Evolutionary conservation across 2,888 invertebrate genomes (phyloP).

Genomic region (Mythimna loreyi): DNA sequence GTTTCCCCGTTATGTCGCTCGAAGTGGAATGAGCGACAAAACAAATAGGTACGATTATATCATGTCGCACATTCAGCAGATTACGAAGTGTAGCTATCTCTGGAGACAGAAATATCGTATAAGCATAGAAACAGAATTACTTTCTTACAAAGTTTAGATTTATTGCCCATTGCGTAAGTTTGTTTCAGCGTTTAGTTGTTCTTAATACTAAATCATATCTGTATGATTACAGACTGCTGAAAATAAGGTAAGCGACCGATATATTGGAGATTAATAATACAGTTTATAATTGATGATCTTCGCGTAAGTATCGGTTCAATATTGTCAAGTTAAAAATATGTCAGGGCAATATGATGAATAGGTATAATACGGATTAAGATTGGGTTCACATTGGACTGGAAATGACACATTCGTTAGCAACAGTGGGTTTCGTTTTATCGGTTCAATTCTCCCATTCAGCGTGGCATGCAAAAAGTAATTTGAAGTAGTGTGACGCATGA

Average conservation of each 20-base stretch:
- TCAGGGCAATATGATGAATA: conserved; percentile 70
- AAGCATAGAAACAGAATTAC: conserved; percentile 86
- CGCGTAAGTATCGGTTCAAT: conserved; percentile 43
- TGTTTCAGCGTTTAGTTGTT: conserved; percentile 83
- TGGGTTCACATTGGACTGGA: conserved; percentile 82
- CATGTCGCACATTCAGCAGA: conserved; percentile 81
- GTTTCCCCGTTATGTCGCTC: conserved; percentile 73
- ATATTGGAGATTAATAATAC: conserved; percentile 54
- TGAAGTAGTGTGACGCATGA: conserved; percentile 85
- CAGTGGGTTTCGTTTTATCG: conserved; percentile 84
- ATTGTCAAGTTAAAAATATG: conserved; percentile 50
- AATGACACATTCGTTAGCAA: conserved; percentile 87
- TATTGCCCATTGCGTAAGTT: conserved; percentile 86
- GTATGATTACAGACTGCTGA: conserved; percentile 81
- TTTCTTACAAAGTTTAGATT: conserved; percentile 88
- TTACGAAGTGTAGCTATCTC: conserved; percentile 82
- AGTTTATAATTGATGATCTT: conserved; percentile 53
- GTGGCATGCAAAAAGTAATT: conserved; percentile 88
- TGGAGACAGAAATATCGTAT: conserved; percentile 82
- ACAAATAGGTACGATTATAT: conserved; percentile 80
- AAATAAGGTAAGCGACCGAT: conserved; percentile 72
- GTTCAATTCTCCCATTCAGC: conserved; percentile 87
- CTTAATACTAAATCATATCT: conserved; percentile 87
- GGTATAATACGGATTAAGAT: conserved; percentile 77
- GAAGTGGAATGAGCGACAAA: conserved; percentile 74